phyloP scores from a whole-genome alignment of 2,888 invertebrate genomes.

The Pharmacophagus antenor region DNA sequence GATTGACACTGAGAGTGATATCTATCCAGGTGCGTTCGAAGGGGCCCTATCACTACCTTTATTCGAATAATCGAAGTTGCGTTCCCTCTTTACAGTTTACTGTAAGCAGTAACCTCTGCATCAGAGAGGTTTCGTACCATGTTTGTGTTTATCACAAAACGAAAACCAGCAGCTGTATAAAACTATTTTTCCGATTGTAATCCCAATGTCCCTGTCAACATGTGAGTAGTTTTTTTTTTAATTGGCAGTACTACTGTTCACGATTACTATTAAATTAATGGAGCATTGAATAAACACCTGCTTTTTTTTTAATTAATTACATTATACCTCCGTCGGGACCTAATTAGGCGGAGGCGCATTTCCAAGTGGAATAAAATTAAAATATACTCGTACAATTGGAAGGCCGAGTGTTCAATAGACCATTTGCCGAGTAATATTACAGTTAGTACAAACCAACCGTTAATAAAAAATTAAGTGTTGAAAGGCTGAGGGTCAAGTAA shows the following conservation, averaged over 20 bases:
- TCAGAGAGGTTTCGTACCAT: no score
- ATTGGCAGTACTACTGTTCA: not conserved
- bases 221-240: not conserved
- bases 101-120: no score
- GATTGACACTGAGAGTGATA: no score
- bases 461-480: constrained; percentile 2
- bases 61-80: no score
- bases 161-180: no score
- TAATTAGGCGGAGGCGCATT: constrained; percentile 22
- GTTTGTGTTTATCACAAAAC: no score
- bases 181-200: no score
- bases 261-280: not conserved
- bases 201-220: no score
- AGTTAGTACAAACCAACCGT: not conserved
- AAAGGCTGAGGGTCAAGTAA: constrained; percentile 1
- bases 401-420: not conserved
- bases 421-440: constrained; percentile 1
- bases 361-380: constrained; percentile 18
- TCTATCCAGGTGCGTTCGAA: no score
- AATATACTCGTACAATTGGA: constrained; percentile 12
- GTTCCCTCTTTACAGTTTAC: no score
- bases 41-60: no score
- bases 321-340: not conserved
- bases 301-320: constrained; percentile 21
- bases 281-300: constrained; percentile 8